Percentiles rank a stretch among this genome's conserved stretches.
These are phyloP conservation scores for Parochlus steinenii DNA, from an alignment of 2,888 invertebrate species.

Conservation along the genomic window DNA sequence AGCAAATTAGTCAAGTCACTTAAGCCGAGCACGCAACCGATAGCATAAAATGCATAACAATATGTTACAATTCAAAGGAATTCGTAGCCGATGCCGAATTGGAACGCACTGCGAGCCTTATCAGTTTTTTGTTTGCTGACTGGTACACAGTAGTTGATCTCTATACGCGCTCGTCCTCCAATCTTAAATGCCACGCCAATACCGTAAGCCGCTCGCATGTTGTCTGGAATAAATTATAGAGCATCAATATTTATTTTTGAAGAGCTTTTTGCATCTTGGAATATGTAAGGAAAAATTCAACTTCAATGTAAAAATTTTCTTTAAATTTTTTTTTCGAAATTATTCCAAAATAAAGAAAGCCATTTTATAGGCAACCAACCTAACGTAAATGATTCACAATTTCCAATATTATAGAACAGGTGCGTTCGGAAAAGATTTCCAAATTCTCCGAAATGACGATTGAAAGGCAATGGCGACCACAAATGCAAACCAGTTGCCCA, in stretches of 20 bases:
- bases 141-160: slow-evolving; percentile 88
- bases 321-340: neutral
- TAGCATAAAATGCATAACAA: no score
- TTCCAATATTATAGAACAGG: slow-evolving; percentile 77
- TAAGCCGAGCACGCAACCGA: no score
- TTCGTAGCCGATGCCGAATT: slow-evolving; percentile 70
- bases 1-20: no score
- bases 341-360: slow-evolving; percentile 3
- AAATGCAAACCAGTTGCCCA: slow-evolving; percentile 79
- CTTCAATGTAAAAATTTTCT: neutral
- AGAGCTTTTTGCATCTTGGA: slow-evolving; percentile 13
- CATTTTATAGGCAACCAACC: slow-evolving; percentile 17
- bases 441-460: slow-evolving; percentile 57
- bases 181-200: slow-evolving; percentile 70
- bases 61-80: slow-evolving; percentile 59
- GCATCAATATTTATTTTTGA: slow-evolving; percentile 25
- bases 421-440: slow-evolving; percentile 78
- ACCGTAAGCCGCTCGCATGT: slow-evolving; percentile 60
- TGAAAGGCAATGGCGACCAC: slow-evolving; percentile 81
- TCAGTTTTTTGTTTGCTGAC: slow-evolving; percentile 47
- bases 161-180: slow-evolving; percentile 73
- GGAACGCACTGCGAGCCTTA: slow-evolving; percentile 48
- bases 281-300: neutral
- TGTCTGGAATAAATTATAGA: slow-evolving; percentile 32
- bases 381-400: slow-evolving; percentile 38